Evolutionary conservation across 1,140 invertebrate genomes (phyloP), one percentile per base, ranked within the genome.

Genomic region (Drosophila subpulchrella): DNA sequence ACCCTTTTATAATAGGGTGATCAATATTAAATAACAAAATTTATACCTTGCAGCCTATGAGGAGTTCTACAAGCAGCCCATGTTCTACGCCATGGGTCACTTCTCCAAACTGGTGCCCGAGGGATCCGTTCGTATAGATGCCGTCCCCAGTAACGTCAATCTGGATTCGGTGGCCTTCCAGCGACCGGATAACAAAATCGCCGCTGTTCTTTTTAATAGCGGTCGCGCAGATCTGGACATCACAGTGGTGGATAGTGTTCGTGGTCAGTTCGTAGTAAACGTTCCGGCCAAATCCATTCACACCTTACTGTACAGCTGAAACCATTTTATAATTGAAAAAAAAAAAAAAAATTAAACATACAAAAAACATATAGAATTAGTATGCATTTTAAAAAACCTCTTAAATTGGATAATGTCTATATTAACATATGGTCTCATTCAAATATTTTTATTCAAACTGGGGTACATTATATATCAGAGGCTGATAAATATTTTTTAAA

Each of bases 11-110:
- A 3, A 0, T 12, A 32, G 32, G 11, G 0, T 24, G 8, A 3
- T 12, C 27, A 7, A 1, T 34, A 15, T 6, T 11, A 11, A 51
- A 10, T 17, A 3, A 17, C 1, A 0, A 6, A 2, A 13, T 32
- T 36, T 6, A 6, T 42, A 12, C 44, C 7, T 44, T 44, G 0
- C 24, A 92, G 91, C 68, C 42, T 76, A 57, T 6, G 74, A 94
- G 34, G 95, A 97, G 91, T 97, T 98, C 89, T 97, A 97, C 83
- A 98, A 98, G 82, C 97, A 98, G 74, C 97, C 97, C 1, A 97
- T 97, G 94, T 98, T 95, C 91, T 98, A 98, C 91, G 95, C 94
- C 4, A 93, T 98, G 80, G 96, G 95, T 0, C 98, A 98, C 92
- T 97, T 98, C 78, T 96, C 96, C 24, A 97, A 96, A 93, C 97